These are phyloP conservation scores for Hyperoplus lanceolatus DNA, from an alignment of 2,797 vertebrate genomes.

Conservation along the genomic window DNA sequence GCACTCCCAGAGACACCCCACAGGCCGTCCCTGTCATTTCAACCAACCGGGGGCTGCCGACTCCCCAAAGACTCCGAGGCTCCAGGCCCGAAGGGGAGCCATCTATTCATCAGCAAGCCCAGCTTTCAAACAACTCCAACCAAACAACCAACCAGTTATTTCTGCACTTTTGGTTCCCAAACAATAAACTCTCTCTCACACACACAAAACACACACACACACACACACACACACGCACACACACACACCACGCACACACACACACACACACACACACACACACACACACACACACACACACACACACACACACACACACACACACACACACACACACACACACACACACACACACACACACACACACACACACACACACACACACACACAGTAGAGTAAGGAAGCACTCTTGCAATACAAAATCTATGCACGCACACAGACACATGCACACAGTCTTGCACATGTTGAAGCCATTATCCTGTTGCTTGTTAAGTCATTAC, in stretches of 20 bases:
- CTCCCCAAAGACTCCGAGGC: constrained; percentile 59
- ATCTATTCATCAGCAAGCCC: constrained; percentile 64
- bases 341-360: constrained; percentile 34
- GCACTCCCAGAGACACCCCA: constrained; percentile 67
- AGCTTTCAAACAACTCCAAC: constrained; percentile 78
- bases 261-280: constrained; percentile 34
- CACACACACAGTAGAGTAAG: constrained; percentile 52
- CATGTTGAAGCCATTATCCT: constrained; percentile 88
- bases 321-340: constrained; percentile 37
- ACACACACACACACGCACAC: constrained; percentile 37
- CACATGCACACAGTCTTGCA: constrained; percentile 67
- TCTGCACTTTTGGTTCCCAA: constrained; percentile 73
- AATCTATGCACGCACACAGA: constrained; percentile 63
- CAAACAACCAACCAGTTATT: constrained; percentile 68
- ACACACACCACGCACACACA: constrained; percentile 37
- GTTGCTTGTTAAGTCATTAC: constrained; percentile 89
- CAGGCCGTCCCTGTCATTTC: constrained; percentile 73
- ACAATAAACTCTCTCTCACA: constrained; percentile 60
- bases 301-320: background rate
- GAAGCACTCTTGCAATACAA: constrained; percentile 52
- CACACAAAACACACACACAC: constrained; percentile 29
- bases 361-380: constrained; percentile 34
- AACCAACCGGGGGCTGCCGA: constrained; percentile 57
- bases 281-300: constrained; percentile 8
- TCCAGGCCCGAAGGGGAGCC: constrained; percentile 58